Conservation (phyloP, 2,888 invertebrate species). For the Leucophenga montana region DNA sequence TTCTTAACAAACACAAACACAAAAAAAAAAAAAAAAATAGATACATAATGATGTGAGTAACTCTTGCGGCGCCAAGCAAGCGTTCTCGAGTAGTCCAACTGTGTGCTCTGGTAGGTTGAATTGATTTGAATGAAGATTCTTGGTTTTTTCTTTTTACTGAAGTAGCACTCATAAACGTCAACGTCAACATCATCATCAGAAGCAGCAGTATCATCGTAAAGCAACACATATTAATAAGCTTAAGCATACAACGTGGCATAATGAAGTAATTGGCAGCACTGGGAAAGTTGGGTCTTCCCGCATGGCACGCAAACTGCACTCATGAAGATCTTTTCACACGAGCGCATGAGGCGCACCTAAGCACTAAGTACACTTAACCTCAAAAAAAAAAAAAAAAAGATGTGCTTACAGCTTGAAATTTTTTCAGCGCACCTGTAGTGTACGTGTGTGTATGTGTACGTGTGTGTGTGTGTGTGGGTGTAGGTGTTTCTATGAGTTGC, state of each 20-base stretch:
- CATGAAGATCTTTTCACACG: constrained; percentile 62
- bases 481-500: too few species aligned
- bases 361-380: constrained; percentile 66
- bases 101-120: constrained; percentile 1
- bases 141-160: neutral
- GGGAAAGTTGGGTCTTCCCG: constrained; percentile 45
- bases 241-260: constrained; percentile 67
- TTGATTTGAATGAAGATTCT: neutral
- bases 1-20: too few species aligned
- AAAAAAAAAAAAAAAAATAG: neutral
- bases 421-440: constrained; percentile 36
- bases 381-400: constrained; percentile 47
- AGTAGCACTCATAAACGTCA: neutral
- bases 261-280: constrained; percentile 67
- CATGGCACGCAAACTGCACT: constrained; percentile 3
- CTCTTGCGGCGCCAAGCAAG: constrained; percentile 45
- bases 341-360: constrained; percentile 41
- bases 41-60: constrained; percentile 5
- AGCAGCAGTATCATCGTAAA: constrained; percentile 26
- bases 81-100: constrained; percentile 42
- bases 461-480: too few species aligned
- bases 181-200: neutral
- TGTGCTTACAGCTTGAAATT: too few species aligned
- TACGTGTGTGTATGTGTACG: constrained; percentile 30
- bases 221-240: constrained; percentile 55